Conservation (phyloP, 2,797 vertebrate genomes). For the Notoglanidium macrostoma region DNA sequence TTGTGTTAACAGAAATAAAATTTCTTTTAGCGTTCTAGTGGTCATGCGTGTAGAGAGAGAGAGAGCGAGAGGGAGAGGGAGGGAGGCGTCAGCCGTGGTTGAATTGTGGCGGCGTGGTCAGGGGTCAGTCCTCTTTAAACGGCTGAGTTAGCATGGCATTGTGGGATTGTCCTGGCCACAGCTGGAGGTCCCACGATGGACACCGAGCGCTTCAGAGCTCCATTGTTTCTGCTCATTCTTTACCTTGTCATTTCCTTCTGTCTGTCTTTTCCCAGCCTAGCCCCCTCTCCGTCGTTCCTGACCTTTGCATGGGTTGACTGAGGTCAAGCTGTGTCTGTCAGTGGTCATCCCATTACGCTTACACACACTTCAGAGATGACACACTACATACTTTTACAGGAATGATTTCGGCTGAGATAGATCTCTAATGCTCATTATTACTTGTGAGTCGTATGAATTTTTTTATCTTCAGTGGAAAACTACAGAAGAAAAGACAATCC, state of each 20-base stretch:
- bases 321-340: conserved; percentile 38
- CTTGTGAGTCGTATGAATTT: neutral
- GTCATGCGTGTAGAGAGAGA: neutral
- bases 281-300: conserved; percentile 6
- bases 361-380: conserved; percentile 37
- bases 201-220: neutral
- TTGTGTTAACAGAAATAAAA: neutral
- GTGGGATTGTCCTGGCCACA: conserved; percentile 33
- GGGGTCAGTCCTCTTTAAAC: conserved; percentile 33
- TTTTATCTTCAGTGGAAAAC: neutral
- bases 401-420: neutral
- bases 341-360: conserved; percentile 34
- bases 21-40: neutral
- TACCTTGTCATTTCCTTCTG: conserved; percentile 34
- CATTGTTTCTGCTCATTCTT: conserved; percentile 28
- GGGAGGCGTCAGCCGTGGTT: neutral
- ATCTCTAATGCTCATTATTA: neutral
- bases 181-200: conserved; percentile 19
- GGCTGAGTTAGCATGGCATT: conserved; percentile 22
- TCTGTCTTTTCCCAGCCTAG: neutral
- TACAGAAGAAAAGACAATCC: neutral
- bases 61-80: neutral
- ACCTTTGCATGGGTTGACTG: conserved; percentile 32
- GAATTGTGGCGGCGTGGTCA: neutral
- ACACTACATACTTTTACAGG: neutral